These are phyloP conservation scores for Gari tellinella DNA, from an alignment of 2,888 invertebrate species.

Conservation along the genomic window DNA sequence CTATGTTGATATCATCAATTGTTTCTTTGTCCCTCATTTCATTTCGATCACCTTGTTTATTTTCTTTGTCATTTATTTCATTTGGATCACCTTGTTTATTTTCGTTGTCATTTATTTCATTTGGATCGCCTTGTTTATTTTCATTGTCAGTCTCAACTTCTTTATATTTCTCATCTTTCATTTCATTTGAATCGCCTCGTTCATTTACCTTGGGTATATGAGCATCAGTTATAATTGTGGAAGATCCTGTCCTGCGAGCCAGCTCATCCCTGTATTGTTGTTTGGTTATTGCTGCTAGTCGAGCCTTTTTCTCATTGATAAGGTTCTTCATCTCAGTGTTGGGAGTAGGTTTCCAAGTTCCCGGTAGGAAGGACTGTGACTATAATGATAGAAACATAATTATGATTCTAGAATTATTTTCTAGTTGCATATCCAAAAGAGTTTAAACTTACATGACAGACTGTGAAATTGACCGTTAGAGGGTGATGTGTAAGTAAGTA, in stretches of 20 bases:
- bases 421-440: too few species aligned
- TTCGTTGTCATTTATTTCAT: background rate
- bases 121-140: background rate
- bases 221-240: constrained; percentile 32
- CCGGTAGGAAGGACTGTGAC: constrained; percentile 54
- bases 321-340: constrained; percentile 46
- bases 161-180: too few species aligned
- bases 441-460: too few species aligned
- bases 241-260: constrained; percentile 38
- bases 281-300: constrained; percentile 48
- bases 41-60: background rate
- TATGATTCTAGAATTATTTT: background rate
- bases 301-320: constrained; percentile 52
- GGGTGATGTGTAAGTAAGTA: too few species aligned
- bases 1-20: background rate
- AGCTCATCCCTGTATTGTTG: constrained; percentile 44
- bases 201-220: constrained; percentile 1
- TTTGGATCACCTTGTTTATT: background rate
- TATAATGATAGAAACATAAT: constrained; percentile 18
- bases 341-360: constrained; percentile 42
- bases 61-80: background rate
- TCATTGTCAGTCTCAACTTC: background rate
- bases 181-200: background rate
- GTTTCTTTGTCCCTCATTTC: background rate
- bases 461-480: background rate